Evolutionary conservation across 2,797 vertebrate genomes (phyloP).

Genomic region (Brachyalestes nurse): DNA sequence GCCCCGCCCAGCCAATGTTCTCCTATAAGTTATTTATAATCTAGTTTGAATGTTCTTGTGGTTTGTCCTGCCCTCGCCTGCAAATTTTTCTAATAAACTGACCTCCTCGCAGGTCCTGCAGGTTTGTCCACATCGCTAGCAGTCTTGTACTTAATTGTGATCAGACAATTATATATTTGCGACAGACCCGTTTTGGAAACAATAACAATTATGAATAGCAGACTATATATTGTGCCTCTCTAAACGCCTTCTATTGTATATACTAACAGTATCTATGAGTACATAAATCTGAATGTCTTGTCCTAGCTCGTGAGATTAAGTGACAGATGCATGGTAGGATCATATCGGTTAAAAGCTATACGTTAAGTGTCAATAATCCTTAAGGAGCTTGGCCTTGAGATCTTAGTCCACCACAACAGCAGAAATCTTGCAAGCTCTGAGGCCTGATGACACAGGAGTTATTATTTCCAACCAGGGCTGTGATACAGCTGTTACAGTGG

Average conservation of each 20-base stretch:
- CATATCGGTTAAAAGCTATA: not conserved
- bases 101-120: too few species aligned
- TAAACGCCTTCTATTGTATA: not conserved
- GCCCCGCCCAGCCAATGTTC: too few species aligned
- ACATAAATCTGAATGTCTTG: too few species aligned
- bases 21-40: too few species aligned
- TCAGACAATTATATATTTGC: too few species aligned
- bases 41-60: too few species aligned
- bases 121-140: too few species aligned
- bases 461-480: not conserved
- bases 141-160: too few species aligned
- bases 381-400: not conserved
- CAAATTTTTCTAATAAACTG: too few species aligned
- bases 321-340: not conserved
- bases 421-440: not conserved
- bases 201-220: not conserved
- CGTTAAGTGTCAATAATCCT: constrained; percentile 13
- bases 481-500: not conserved
- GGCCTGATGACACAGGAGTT: not conserved
- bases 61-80: too few species aligned
- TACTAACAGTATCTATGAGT: not conserved
- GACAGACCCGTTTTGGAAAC: not conserved
- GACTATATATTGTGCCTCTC: not conserved
- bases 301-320: not conserved
- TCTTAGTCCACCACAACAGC: not conserved